These are phyloP conservation scores for Meta bourneti DNA, from an alignment of 2,888 invertebrate species.

Conservation along the genomic window DNA sequence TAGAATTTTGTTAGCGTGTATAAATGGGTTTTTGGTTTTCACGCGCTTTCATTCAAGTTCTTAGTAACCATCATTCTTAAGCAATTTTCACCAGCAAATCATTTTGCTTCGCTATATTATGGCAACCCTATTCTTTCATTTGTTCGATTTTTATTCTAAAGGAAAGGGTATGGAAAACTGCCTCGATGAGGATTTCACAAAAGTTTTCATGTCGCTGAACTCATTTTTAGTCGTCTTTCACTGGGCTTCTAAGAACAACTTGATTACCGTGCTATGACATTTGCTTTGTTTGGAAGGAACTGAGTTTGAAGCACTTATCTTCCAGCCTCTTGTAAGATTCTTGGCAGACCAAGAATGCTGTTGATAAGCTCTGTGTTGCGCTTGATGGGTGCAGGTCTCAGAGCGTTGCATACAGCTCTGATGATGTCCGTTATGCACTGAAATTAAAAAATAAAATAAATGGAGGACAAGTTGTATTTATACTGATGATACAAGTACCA, in stretches of 20 bases:
- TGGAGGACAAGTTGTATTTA: neutral
- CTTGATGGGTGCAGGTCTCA: constrained; percentile 57
- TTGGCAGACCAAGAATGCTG: constrained; percentile 67
- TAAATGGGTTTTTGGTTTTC: too few relatives aligned
- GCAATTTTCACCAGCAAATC: neutral
- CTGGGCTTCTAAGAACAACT: constrained; percentile 13
- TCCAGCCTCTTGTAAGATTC: constrained; percentile 66
- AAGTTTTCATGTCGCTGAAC: neutral
- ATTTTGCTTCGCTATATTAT: neutral
- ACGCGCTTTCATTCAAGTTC: too few relatives aligned
- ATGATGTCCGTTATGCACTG: constrained; percentile 70
- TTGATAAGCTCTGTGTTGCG: constrained; percentile 72
- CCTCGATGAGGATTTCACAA: neutral
- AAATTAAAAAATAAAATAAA: constrained; percentile 6
- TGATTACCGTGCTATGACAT: constrained; percentile 36
- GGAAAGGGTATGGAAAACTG: neutral
- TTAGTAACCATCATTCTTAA: neutral
- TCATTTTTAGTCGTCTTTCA: constrained; percentile 13
- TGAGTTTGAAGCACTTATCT: constrained; percentile 54
- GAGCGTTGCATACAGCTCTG: constrained; percentile 42
- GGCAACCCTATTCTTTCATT: neutral
- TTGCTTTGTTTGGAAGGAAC: neutral
- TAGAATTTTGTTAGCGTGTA: too few relatives aligned
- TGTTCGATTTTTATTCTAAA: neutral
- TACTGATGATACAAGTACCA: neutral